These are phyloP conservation scores for Festucalex cinctus DNA, from an alignment of 2,113 vertebrate species.

Conservation along the genomic window DNA sequence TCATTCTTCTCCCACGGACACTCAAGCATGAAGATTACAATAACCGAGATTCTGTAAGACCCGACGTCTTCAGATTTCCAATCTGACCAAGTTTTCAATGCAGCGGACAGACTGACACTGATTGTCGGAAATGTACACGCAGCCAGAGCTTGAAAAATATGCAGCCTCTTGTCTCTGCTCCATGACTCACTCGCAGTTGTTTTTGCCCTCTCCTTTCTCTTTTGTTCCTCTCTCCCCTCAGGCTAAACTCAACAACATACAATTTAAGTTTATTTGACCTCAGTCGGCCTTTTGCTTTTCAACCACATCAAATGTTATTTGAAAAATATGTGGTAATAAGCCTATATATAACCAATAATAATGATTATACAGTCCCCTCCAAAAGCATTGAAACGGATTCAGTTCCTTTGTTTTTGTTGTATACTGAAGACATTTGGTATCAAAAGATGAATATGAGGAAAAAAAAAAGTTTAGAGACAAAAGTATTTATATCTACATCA, in stretches of 20 bases:
- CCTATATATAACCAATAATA: background rate
- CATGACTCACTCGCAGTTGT: conserved; percentile 35
- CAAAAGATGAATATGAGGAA: no score
- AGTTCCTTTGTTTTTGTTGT: no score
- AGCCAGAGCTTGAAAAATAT: conserved; percentile 28
- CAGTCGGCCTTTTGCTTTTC: conserved; percentile 19
- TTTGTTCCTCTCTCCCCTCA: conserved; percentile 7
- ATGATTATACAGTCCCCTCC: background rate
- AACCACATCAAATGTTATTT: conserved; percentile 23
- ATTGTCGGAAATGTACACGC: conserved; percentile 16
- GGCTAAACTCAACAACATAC: conserved; percentile 13
- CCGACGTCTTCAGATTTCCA: conserved; percentile 40
- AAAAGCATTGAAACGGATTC: no score
- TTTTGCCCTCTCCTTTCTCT: background rate
- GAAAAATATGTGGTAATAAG: conserved; percentile 5
- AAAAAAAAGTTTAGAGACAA: no score
- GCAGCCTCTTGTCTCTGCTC: conserved; percentile 25
- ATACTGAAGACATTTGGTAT: no score
- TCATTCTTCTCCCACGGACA: conserved; percentile 30
- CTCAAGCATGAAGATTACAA: conserved; percentile 49
- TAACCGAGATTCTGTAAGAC: conserved; percentile 30
- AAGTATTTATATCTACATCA: no score
- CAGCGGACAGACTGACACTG: conserved; percentile 8
- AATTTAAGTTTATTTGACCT: conserved; percentile 33
- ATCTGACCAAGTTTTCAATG: conserved; percentile 19